These are phyloP conservation scores for Rhinichthys klamathensis DNA, from an alignment of 2,113 vertebrate genomes.

Conservation along the genomic window DNA sequence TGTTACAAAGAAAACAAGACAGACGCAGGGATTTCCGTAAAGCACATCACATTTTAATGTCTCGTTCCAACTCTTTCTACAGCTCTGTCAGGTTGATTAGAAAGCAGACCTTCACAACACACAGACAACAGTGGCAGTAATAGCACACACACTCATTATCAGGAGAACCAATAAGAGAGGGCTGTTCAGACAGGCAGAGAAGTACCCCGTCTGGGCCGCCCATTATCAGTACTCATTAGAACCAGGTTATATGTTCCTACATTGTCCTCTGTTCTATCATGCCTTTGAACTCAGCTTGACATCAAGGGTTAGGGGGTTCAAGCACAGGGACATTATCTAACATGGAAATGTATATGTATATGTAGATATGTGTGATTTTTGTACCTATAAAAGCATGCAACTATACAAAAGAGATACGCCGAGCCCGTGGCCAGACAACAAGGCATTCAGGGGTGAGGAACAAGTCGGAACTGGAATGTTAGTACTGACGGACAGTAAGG, in stretches of 20 bases:
- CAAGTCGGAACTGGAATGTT: constrained; percentile 65
- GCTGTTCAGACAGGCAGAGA: neutral
- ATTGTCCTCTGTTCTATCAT: constrained; percentile 21
- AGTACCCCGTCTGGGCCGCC: neutral
- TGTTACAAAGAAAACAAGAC: constrained; percentile 32
- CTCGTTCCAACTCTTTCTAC: constrained; percentile 62
- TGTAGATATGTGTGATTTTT: constrained; percentile 57
- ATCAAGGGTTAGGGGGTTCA: constrained; percentile 16
- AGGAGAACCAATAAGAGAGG: constrained; percentile 19
- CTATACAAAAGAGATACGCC: constrained; percentile 62
- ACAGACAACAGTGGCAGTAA: constrained; percentile 54
- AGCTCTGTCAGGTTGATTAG: constrained; percentile 60
- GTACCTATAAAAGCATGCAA: constrained; percentile 65
- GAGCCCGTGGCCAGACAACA: constrained; percentile 50
- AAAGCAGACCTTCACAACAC: constrained; percentile 60
- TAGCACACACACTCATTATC: constrained; percentile 48
- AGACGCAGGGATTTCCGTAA: constrained; percentile 36
- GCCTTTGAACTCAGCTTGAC: constrained; percentile 30
- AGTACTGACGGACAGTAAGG: constrained; percentile 58
- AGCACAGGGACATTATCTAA: constrained; percentile 51
- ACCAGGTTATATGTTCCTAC: neutral
- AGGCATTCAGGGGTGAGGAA: constrained; percentile 61
- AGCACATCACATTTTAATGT: constrained; percentile 67
- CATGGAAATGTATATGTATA: constrained; percentile 57
- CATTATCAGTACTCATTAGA: neutral